phyloP scores from a whole-genome alignment of 2,113 vertebrate species.

The Saimiri boliviensis region DNA sequence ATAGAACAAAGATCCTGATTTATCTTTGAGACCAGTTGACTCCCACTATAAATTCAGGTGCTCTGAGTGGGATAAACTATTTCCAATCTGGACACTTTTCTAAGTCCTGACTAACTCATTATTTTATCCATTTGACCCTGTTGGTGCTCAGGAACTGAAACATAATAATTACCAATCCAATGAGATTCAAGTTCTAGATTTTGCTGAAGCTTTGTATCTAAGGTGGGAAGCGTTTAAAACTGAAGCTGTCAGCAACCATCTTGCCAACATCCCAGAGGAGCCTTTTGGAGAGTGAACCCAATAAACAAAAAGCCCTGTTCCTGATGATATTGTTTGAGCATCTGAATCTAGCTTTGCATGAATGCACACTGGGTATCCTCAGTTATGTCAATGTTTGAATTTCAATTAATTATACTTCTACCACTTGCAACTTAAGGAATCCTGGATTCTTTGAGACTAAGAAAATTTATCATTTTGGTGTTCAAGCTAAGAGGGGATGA shows the following conservation, averaged over 20 bases:
- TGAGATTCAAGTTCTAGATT: background rate
- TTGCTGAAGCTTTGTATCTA: background rate
- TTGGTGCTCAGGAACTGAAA: background rate
- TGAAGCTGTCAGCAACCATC: background rate
- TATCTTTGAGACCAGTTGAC: background rate
- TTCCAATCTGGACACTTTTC: background rate
- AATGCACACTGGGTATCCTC: background rate
- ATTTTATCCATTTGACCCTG: background rate
- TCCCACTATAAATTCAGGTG: background rate
- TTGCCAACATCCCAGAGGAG: background rate
- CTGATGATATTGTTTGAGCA: background rate
- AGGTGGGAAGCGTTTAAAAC: background rate
- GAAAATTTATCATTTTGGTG: background rate
- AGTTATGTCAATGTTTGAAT: background rate
- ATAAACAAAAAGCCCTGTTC: background rate
- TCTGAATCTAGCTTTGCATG: background rate
- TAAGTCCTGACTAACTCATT: background rate
- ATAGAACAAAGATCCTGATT: background rate
- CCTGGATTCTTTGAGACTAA: background rate
- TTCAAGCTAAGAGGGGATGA: background rate
- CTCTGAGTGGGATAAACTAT: background rate
- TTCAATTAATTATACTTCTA: background rate
- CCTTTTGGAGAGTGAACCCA: background rate
- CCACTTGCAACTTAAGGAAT: background rate
- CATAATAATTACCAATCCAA: background rate